A percentile compares a stretch with the other conserved stretches of the same genome.
Conservation (phyloP, 23 tunicate species). For the Halocynthia aurantium region DNA sequence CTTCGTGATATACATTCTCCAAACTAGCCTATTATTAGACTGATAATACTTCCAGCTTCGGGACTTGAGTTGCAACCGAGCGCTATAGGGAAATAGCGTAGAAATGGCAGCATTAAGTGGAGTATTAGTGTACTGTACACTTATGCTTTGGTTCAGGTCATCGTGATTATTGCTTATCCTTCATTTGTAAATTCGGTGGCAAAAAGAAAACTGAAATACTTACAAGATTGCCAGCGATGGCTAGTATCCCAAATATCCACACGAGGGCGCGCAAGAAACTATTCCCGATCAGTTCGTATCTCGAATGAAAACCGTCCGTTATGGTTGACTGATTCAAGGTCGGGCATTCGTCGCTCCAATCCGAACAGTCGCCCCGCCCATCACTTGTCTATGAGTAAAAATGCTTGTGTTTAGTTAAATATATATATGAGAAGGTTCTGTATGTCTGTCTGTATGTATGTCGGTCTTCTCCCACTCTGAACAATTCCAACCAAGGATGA, state of each 20-base stretch:
- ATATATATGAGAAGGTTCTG: neutral
- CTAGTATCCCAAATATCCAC: constrained; percentile 75
- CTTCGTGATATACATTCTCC: no score
- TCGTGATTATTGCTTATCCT: no score
- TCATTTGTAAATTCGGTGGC: no score
- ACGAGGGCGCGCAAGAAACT: constrained; percentile 60
- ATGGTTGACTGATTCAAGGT: constrained; percentile 10
- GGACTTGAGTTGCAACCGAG: neutral
- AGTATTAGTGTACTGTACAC: no score
- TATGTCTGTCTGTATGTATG: neutral
- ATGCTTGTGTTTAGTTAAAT: neutral
- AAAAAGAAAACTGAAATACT: neutral
- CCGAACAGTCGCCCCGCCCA: constrained; percentile 75
- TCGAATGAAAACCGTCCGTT: constrained; percentile 3
- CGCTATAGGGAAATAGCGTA: no score
- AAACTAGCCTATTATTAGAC: no score
- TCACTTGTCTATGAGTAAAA: constrained; percentile 42
- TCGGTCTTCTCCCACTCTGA: neutral
- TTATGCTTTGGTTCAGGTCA: no score
- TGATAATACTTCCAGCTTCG: neutral
- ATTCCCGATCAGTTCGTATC: constrained; percentile 61
- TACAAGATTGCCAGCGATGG: constrained; percentile 71
- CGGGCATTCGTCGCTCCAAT: constrained; percentile 98
- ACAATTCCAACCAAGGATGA: neutral
- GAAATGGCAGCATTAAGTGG: no score